Conservation (phyloP, 2,113 vertebrate genomes). For the Orientallactaga bullata region DNA sequence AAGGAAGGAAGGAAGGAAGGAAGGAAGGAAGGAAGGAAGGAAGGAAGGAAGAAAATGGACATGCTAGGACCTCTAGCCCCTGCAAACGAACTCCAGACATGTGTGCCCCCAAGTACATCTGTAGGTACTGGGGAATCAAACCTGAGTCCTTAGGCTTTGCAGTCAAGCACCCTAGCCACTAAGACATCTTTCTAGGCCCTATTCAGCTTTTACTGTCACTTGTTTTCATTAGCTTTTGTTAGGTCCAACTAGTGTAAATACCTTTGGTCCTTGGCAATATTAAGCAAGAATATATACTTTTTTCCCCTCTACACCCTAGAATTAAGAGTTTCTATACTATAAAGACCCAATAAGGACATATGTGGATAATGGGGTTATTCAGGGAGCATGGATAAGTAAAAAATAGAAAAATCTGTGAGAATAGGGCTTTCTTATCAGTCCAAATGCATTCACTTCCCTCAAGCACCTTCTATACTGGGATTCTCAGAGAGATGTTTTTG, state of each 20-base stretch:
- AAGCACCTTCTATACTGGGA: background rate
- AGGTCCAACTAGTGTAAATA: background rate
- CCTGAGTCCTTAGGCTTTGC: no score
- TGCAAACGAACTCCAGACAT: no score
- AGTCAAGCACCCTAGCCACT: no score
- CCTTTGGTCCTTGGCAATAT: background rate
- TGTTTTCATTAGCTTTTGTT: background rate
- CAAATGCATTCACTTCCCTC: background rate
- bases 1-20: no score
- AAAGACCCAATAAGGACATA: background rate
- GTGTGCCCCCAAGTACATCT: no score
- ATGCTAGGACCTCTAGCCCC: no score
- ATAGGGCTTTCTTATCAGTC: background rate
- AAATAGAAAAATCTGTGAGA: background rate
- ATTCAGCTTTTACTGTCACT: background rate
- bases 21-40: no score
- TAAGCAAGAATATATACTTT: background rate
- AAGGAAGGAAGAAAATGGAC: no score
- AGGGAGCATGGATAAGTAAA: background rate
- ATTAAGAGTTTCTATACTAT: background rate
- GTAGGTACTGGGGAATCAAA: no score
- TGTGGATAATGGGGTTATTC: background rate
- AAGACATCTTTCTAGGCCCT: no score
- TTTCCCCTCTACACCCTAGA: background rate
- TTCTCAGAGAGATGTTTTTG: background rate